Percentiles rank a stretch among this genome's conserved stretches.
Conservation (phyloP, 2,797 vertebrate genomes). For the Halcyon smyrnensis region DNA sequence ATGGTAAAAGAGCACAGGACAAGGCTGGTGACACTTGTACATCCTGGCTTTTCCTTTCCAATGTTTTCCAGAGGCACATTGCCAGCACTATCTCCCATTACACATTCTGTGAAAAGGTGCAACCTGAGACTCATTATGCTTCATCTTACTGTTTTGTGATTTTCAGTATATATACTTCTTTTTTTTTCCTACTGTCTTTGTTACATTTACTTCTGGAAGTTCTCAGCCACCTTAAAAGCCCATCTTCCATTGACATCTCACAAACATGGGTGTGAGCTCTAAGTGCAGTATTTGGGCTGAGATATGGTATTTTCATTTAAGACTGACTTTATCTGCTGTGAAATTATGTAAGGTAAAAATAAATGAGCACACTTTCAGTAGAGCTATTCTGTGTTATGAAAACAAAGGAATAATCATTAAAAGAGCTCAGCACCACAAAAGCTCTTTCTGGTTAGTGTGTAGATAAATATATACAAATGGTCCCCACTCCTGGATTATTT, state of each 20-base stretch:
- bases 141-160: background rate
- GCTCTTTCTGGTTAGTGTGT: background rate
- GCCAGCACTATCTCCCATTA: background rate
- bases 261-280: background rate
- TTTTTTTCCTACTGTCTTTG: background rate
- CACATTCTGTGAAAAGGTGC: background rate
- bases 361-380: background rate
- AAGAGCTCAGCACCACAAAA: background rate
- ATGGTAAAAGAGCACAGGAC: background rate
- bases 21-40: background rate
- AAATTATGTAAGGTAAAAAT: constrained; percentile 30
- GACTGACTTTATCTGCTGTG: background rate
- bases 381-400: background rate
- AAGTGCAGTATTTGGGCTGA: background rate
- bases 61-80: background rate
- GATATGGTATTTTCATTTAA: background rate
- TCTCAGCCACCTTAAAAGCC: background rate
- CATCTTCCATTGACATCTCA: background rate
- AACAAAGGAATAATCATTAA: constrained; percentile 16
- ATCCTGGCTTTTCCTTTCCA: background rate
- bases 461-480: background rate
- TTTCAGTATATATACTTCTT: background rate
- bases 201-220: background rate
- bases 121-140: background rate
- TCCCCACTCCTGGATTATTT: background rate